phyloP scores from a whole-genome alignment of 37 sponge, comb jelly and placozoan genomes.

The Cladorhizidae sp. region DNA sequence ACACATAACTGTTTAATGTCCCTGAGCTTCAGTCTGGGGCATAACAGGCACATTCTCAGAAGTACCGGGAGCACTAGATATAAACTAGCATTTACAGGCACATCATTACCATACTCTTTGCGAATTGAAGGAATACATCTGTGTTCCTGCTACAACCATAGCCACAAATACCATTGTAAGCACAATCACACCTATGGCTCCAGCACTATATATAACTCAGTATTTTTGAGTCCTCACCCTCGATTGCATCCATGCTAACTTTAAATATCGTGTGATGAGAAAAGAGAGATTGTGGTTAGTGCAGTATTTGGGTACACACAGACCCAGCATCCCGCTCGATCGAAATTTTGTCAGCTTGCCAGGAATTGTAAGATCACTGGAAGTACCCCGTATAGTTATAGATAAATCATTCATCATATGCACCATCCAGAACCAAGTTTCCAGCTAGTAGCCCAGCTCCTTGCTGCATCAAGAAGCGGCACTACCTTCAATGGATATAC shows the following conservation, averaged over 20 bases:
- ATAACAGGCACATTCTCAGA: slow-evolving; percentile 1
- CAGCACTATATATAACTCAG: slow-evolving; percentile 21
- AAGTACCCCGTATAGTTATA: slow-evolving; percentile 47
- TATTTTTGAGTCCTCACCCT: not conserved
- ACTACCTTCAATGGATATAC: not conserved
- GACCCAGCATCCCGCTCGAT: not conserved
- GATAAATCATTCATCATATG: slow-evolving; percentile 69
- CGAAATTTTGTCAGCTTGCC: not conserved
- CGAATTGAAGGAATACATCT: not conserved
- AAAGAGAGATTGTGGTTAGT: not conserved
- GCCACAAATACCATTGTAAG: slow-evolving; percentile 41
- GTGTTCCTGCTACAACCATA: slow-evolving; percentile 20
- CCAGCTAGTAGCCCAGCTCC: slow-evolving; percentile 40
- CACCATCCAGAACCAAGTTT: slow-evolving; percentile 35
- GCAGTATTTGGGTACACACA: slow-evolving; percentile 45
- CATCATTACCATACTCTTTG: not conserved
- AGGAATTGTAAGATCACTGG: no score
- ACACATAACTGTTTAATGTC: no score
- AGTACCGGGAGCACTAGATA: no score
- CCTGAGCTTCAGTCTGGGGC: no score
- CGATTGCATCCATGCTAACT: not conserved
- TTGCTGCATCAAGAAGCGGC: slow-evolving; percentile 17
- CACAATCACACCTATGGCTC: slow-evolving; percentile 59
- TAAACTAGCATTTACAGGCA: not conserved
- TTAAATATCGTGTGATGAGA: not conserved